Evolutionary conservation across 2,888 invertebrate species (phyloP), one percentile per base, ranked within the genome.

Genomic region (Pemphredon lugubris): DNA sequence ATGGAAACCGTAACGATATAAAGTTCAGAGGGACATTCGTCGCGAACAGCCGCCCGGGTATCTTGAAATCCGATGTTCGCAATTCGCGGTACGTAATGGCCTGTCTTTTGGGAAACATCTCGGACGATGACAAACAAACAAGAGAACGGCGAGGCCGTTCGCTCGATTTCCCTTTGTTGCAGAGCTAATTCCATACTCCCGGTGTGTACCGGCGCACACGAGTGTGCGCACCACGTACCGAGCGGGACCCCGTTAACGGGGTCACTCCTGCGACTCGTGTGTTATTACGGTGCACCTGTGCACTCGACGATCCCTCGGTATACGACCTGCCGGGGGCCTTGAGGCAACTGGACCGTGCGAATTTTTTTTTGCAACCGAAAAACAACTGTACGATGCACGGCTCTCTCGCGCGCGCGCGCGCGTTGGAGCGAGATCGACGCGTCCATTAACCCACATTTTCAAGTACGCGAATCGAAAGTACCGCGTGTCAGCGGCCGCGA

Each of bases 391-490:
- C 26, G 73, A 69, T 45, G 55, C 59, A 32, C 45, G 34, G 23
- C 14, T 55, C 47, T 48, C 53, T 51, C n/a, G 48, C 20, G 16
- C 45, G 14, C 18, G 55, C 16, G 7, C 30, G 60, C 51, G 6
- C 18, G 40, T n/a, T 4, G 39, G 44, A 30, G 58, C 30, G 40
- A 72, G 69, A 80, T 70, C 67, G 72, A 61, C 55, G 63, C 67
- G 54, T 60, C 73, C 68, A 75, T 77, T 77, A 69, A 79, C 77
- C 77, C 55, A 80, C 61, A 80, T 80, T 75, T 60, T 59, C 69
- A 66, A 80, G 70, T 68, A 70, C 65, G 55, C 67, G 47, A 63
- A 51, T 55, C 57, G 74, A 72, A 72, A 79, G 65, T 72, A 58
- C 58, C 57, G 70, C 48, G 75, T 58, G 73, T 59, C 66, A 57